Base-by-base conservation (phyloP, 2,888 invertebrate species). In the Syritta pipiens region DNA sequence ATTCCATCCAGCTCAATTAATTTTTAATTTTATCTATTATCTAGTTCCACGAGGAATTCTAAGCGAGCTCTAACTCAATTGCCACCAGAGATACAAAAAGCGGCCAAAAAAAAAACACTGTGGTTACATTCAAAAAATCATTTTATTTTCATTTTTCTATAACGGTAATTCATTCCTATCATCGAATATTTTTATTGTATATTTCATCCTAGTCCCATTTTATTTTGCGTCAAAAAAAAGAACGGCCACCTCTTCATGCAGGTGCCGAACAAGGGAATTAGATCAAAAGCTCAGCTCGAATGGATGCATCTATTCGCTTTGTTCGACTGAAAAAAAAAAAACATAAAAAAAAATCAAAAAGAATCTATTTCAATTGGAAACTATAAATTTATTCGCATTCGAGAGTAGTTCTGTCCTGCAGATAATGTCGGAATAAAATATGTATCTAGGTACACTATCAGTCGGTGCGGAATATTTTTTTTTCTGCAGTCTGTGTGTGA, bases 221-320 rank as follows among this genome's bases (percentile, higher is more conserved):
- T 53, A 12, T 30, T 17, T 51, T 22, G 4, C 20, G 35, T 35
- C 46, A 48, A n/a, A n/a, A n/a, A n/a, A n/a, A n/a, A n/a, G n/a
- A n/a, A n/a, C n/a, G n/a, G n/a, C n/a, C n/a, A n/a, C n/a, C n/a
- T n/a, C n/a, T n/a, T n/a, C n/a, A n/a, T 59, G 57, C 68, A 68
- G 57, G 57, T 68, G 68, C 40, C 30, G 68, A 49, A 57, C 49
- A 49, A 42, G 68, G 68, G 68, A 68, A 68, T 68, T 68, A 68
- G 68, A 68, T 59, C 48, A 68, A 59, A 59, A 59, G n/a, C n/a
- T n/a, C n/a, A n/a, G n/a, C n/a, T n/a, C n/a, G n/a, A n/a, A n/a
- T n/a, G n/a, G n/a, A n/a, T n/a, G n/a, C n/a, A n/a, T n/a, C n/a
- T n/a, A n/a, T n/a, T n/a, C n/a, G n/a, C n/a, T n/a, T n/a, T 5